These are phyloP conservation scores for Pangasius djambal DNA, from an alignment of 2,797 vertebrate genomes.

Conservation along the genomic window DNA sequence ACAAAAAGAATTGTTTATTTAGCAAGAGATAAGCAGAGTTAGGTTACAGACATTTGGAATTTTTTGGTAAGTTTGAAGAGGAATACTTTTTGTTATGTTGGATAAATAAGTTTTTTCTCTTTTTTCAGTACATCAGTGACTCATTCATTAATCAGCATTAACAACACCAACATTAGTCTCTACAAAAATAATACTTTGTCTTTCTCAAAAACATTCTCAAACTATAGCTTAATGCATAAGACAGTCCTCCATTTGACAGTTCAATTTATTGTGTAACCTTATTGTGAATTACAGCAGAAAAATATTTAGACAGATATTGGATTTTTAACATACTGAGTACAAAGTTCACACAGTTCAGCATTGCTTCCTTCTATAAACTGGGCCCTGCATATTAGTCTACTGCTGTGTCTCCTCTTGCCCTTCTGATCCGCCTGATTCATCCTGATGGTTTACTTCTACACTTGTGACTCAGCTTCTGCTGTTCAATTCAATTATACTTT, in stretches of 20 bases:
- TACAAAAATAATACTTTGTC: background rate
- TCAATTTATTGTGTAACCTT: background rate
- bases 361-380: background rate
- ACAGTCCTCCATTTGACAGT: background rate
- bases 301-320: background rate
- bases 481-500: background rate
- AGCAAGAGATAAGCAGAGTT: conserved; percentile 21
- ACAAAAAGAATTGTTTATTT: conserved; percentile 24
- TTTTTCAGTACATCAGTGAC: background rate
- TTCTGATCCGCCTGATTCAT: background rate
- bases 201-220: background rate
- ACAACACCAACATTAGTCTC: background rate
- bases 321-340: background rate
- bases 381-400: background rate
- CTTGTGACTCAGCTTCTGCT: background rate
- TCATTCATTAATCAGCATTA: background rate
- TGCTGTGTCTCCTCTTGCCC: background rate
- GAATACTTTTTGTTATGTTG: background rate
- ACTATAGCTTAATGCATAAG: background rate
- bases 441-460: background rate
- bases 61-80: background rate
- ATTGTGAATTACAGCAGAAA: background rate
- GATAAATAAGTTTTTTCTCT: background rate
- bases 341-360: background rate
- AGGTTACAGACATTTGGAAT: background rate